Percentiles rank a stretch among this genome's conserved stretches.
phyloP scores from a whole-genome alignment of 2,888 invertebrate genomes.

The Syrphus vitripennis region DNA sequence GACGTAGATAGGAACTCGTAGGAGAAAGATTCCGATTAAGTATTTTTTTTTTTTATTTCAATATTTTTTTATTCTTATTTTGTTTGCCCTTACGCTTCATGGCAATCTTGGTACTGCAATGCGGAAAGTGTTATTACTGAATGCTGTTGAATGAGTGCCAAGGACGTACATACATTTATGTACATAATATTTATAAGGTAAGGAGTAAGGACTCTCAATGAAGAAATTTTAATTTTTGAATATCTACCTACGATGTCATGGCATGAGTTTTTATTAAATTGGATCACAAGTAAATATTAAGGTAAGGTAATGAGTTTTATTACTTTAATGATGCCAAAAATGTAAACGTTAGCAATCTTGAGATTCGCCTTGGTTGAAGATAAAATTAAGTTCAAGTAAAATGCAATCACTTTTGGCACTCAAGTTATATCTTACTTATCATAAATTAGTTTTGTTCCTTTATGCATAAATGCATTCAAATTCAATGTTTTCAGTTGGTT shows the following conservation, averaged over 20 bases:
- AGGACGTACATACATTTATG: too few species aligned
- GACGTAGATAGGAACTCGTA: background rate
- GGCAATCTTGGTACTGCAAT: slow-evolving; percentile 15
- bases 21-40: background rate
- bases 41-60: background rate
- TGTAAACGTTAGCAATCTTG: background rate
- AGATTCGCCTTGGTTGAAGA: background rate
- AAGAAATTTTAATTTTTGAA: background rate
- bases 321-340: background rate
- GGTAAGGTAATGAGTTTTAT: background rate
- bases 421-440: too few species aligned
- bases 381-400: background rate
- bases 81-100: slow-evolving; percentile 9
- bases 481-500: too few species aligned
- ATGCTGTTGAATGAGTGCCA: background rate
- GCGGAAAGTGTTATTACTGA: background rate
- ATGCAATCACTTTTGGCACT: background rate
- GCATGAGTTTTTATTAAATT: background rate
- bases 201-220: background rate
- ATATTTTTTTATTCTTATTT: background rate
- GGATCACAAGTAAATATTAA: background rate
- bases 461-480: too few species aligned
- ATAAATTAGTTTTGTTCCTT: too few species aligned
- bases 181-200: too few species aligned
- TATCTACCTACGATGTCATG: background rate